Evolutionary conservation across 1,140 invertebrate species (phyloP).

Genomic region (Gyrodactylus salaris): DNA sequence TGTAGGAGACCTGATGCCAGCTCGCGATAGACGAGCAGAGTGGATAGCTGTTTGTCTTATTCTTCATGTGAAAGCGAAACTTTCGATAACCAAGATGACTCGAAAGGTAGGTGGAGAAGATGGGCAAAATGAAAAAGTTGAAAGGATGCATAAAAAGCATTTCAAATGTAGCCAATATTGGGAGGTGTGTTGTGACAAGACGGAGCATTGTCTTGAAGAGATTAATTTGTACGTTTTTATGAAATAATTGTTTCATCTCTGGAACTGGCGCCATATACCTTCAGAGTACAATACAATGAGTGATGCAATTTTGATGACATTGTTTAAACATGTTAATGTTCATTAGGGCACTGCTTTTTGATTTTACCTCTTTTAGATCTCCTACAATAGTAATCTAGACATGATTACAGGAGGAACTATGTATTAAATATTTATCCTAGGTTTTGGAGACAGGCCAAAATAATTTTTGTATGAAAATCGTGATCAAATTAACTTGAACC

Average conservation of each 20-base stretch:
- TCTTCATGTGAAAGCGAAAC: not conserved
- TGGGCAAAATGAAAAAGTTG: not conserved
- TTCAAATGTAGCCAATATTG: not conserved
- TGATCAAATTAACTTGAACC: too few species aligned
- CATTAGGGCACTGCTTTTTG: too few species aligned
- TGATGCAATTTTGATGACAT: too few species aligned
- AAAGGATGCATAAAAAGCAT: not conserved
- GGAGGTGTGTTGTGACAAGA: not conserved
- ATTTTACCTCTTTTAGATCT: not conserved
- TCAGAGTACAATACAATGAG: not conserved
- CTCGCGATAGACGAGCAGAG: not conserved
- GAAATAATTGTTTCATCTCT: not conserved
- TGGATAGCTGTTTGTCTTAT: not conserved
- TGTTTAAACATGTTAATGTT: too few species aligned
- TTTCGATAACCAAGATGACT: not conserved
- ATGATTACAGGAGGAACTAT: too few species aligned
- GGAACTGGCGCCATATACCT: not conserved
- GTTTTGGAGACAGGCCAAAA: too few species aligned
- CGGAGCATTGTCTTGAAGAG: not conserved
- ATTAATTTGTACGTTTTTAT: not conserved
- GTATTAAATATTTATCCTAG: too few species aligned
- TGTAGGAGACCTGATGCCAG: not conserved
- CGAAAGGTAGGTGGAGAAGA: not conserved
- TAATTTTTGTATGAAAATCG: not conserved
- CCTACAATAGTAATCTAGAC: not conserved